Evolutionary conservation across 2,797 vertebrate genomes (phyloP), one percentile per base, ranked within the genome.

Genomic region (Dallia pectoralis): DNA sequence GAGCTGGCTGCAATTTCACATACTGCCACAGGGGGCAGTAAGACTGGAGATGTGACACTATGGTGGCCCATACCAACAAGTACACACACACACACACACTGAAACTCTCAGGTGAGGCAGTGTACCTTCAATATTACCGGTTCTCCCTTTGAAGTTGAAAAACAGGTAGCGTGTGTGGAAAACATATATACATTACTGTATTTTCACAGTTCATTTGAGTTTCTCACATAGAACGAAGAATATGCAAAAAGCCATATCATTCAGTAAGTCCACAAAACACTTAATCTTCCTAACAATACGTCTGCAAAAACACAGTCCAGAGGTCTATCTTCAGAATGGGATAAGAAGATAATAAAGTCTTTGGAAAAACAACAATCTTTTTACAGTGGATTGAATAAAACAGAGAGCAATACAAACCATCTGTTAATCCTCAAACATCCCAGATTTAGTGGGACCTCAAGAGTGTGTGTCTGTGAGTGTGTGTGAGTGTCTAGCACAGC

Each of bases 1-100:
- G 84, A 89, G 86, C 87, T 89, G 91, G 90, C 90, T 87, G 79
- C 82, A 76, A 81, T 82, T 77, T 77, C 87, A 25, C 53, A 56
- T 25, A 56, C n/a, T 11, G 25, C 14, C 22, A 27, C 25, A 14
- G 30, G 65, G 32, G 44, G 11, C 19, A 29, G 62, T 5, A 30
- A 65, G 30, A 56, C 61, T 16, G 61, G 61, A 63, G 61, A 12
- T 56, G 22, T 56, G n/a, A 4, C 53, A 25, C 53, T 56, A 22
- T 25, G 16, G 1, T 44, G 40, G 40, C 40, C 40, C 40, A 12
- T 14, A 44, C 53, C 53, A 25, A 22, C 22, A 56, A 3, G 14
- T 22, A 11, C 19, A 53, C 14, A 79, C 87, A 29, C 53, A 56
- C 53, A 25, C 51, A 53, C n/a, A 22, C 53, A 56, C 48, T n/a